Evolutionary conservation across 2,113 vertebrate genomes (phyloP), one percentile per base, ranked within the genome.

Genomic region (Deroptyus accipitrinus): DNA sequence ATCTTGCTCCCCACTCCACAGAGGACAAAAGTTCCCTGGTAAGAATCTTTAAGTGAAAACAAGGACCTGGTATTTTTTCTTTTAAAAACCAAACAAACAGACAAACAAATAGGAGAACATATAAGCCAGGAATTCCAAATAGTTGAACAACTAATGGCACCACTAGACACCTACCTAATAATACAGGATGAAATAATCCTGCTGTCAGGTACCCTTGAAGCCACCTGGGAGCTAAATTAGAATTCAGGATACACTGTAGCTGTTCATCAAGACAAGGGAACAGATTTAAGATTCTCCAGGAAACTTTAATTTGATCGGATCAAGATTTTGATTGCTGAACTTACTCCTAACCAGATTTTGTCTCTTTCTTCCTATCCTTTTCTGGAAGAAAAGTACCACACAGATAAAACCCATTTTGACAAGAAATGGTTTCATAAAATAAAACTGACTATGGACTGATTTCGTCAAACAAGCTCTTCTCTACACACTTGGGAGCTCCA

Each of bases 241-340:
- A 95, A 69, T 9, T 46, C 48, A 78, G 91, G 41, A 82, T 30
- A 73, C 18, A 24, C 19, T 48, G 39, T 78, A 72, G 46, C 30
- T 92, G 42, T 72, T 88, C 51, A 88, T 66, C 88, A 84, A 74
- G 73, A 86, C 86, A 82, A 78, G 78, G 22, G 69, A 35, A 70
- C 39, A 89, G 66, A 74, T 87, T 75, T 75, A 46, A 64, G 39
- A 24, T 86, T 95, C 94, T 95, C 24, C 35, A 44, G 86, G 30
- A 92, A 88, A 75, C 52, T 77, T 59, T 35, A 42, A 86, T 82
- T 94, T 83, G 69, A 86, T 86, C 61, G 86, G 69, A 95, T 79
- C 73, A 49, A 46, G 79, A 33, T 94, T 86, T 30, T 79, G 80
- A 91, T 44, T 83, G 69, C 61, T 64, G 57, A 94, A 81, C 4